Conservation (phyloP, 2,797 vertebrate species). For the Tangara arthus region DNA sequence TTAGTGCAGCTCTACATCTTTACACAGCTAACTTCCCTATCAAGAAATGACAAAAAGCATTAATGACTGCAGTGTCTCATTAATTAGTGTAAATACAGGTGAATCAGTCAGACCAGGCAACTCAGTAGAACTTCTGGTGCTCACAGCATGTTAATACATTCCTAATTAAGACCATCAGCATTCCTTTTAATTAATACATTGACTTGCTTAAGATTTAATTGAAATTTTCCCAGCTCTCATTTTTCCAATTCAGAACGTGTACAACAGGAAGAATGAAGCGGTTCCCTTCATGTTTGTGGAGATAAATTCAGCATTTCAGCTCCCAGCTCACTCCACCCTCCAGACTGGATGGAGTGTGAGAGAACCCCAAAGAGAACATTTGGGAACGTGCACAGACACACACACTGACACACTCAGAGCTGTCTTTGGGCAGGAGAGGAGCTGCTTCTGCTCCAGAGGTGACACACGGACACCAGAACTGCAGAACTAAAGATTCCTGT, state of each 20-base stretch:
- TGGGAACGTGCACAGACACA: fast-evolving
- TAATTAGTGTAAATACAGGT: conserved; percentile 68
- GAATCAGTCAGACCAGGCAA: neutral
- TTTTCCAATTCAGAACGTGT: neutral
- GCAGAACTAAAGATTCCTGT: neutral
- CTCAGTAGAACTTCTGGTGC: neutral
- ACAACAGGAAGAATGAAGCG: neutral
- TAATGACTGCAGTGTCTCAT: conserved; percentile 36
- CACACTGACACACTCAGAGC: neutral
- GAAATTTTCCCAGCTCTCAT: neutral
- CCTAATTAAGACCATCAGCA: conserved; percentile 62
- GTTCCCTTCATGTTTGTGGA: neutral
- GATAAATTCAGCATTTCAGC: neutral
- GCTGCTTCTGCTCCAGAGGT: neutral
- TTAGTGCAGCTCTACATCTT: neutral
- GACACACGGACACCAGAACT: neutral
- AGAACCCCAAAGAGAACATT: neutral
- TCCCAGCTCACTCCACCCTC: neutral
- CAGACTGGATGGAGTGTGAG: neutral
- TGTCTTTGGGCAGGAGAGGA: neutral
- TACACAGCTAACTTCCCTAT: conserved; percentile 38
- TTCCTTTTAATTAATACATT: conserved; percentile 44
- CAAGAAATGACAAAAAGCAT: conserved; percentile 27
- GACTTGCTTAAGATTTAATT: conserved; percentile 8
- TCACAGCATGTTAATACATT: conserved; percentile 30